These are phyloP conservation scores for Arothron firmamentum DNA, from an alignment of 2,113 vertebrate genomes.

Conservation along the genomic window DNA sequence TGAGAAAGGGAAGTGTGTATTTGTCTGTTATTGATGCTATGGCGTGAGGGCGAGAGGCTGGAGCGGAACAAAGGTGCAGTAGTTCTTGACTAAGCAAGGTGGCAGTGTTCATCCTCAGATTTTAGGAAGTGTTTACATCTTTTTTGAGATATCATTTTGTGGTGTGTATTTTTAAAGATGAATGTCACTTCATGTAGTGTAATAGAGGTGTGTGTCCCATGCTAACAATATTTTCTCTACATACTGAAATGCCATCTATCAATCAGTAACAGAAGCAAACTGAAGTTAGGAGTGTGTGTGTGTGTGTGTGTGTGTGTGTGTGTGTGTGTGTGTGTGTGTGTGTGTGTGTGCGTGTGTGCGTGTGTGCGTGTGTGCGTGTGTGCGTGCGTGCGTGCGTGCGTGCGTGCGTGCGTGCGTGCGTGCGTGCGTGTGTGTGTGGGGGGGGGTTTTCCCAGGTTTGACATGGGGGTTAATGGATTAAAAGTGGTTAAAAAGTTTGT, in stretches of 20 bases:
- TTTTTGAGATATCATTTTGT: slow-evolving; percentile 10
- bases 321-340: too few species aligned
- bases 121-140: slow-evolving; percentile 4
- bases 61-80: slow-evolving; percentile 33
- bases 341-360: too few species aligned
- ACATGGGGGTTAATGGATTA: too few species aligned
- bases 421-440: too few species aligned
- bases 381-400: too few species aligned
- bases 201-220: slow-evolving; percentile 4
- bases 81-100: slow-evolving; percentile 45
- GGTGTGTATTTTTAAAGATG: slow-evolving; percentile 10
- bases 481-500: too few species aligned
- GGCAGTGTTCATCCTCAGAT: slow-evolving; percentile 62
- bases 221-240: slow-evolving; percentile 2
- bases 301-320: too few species aligned
- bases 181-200: not conserved
- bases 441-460: too few species aligned
- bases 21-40: slow-evolving; percentile 22
- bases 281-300: too few species aligned
- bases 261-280: slow-evolving; percentile 34
- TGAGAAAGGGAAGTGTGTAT: slow-evolving; percentile 46
- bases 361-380: too few species aligned
- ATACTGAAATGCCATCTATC: slow-evolving; percentile 27
- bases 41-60: slow-evolving; percentile 29
- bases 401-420: too few species aligned